Evolutionary conservation across 1,140 invertebrate species (phyloP).

Genomic region (Lutraria rhynchaena): DNA sequence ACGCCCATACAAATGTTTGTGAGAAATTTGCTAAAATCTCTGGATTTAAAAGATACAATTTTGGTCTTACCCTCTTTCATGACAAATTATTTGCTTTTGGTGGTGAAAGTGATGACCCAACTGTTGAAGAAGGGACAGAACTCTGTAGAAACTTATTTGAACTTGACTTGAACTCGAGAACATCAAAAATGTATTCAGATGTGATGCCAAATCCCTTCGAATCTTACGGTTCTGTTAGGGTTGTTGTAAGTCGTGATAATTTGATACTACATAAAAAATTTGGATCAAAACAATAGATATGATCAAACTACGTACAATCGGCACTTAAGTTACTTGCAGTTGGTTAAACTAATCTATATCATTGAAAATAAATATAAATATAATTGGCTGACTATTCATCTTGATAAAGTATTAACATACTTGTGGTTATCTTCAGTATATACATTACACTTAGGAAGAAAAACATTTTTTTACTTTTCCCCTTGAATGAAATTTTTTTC

Average conservation of each 20-base stretch:
- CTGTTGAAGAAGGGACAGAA: slow-evolving; percentile 59
- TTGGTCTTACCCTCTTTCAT: slow-evolving; percentile 55
- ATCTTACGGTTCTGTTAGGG: slow-evolving; percentile 55
- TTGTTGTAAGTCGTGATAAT: slow-evolving; percentile 47
- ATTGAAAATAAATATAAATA: too few species aligned
- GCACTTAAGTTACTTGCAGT: too few species aligned
- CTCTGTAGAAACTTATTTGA: slow-evolving; percentile 56
- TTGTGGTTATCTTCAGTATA: too few species aligned
- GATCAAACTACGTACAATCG: too few species aligned
- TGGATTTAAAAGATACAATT: slow-evolving; percentile 58
- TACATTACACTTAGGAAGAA: too few species aligned
- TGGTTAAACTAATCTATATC: too few species aligned
- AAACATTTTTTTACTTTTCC: too few species aligned
- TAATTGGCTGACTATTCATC: too few species aligned
- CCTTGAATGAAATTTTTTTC: too few species aligned
- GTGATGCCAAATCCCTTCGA: slow-evolving; percentile 56
- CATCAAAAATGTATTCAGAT: slow-evolving; percentile 52
- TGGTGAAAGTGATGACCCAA: slow-evolving; percentile 60
- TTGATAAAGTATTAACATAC: too few species aligned
- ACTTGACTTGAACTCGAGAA: slow-evolving; percentile 30
- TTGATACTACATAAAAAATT: slow-evolving; percentile 46
- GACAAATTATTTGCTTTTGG: slow-evolving; percentile 58
- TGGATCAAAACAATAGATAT: slow-evolving; percentile 46
- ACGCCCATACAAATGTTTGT: slow-evolving; percentile 15
- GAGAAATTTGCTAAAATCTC: slow-evolving; percentile 52